Conservation (phyloP, 2,888 invertebrate genomes). For the Alitta virens region DNA sequence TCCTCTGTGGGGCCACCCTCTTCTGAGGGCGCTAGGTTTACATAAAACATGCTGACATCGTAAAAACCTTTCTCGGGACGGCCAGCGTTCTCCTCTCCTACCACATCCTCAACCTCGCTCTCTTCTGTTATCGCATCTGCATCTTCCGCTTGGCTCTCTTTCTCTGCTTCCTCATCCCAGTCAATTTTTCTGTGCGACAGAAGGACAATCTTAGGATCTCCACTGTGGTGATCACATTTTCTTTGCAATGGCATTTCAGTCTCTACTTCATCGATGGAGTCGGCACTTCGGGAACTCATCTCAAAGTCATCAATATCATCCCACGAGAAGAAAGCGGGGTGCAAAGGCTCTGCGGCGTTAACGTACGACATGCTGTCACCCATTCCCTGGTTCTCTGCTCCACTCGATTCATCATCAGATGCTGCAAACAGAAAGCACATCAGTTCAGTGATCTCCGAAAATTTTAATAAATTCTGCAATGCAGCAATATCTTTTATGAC, state of each 20-base stretch:
- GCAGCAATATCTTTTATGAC: no score
- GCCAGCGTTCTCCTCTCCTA: not conserved
- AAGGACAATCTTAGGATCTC: conserved; percentile 11
- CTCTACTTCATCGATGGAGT: conserved; percentile 35
- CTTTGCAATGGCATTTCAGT: conserved; percentile 26
- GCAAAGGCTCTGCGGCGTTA: not conserved
- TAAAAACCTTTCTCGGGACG: conserved; percentile 18
- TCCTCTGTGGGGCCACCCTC: not conserved
- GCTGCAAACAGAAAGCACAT: no score
- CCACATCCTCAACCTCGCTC: conserved; percentile 11
- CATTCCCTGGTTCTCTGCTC: not conserved
- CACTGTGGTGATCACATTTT: not conserved
- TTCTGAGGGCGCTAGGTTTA: not conserved
- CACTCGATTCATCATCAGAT: conserved; percentile 14
- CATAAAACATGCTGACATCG: conserved; percentile 23
- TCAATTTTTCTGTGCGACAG: conserved; percentile 9
- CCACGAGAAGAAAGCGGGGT: not conserved
- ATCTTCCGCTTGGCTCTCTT: not conserved
- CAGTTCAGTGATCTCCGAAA: no score
- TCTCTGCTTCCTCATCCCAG: not conserved
- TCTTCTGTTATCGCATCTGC: conserved; percentile 8
- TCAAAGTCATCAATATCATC: conserved; percentile 36
- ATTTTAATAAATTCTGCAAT: no score
- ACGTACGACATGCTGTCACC: not conserved
- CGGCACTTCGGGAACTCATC: conserved; percentile 42